Conservation (phyloP, 2,797 vertebrate species). For the Phoxinus dragarum region DNA sequence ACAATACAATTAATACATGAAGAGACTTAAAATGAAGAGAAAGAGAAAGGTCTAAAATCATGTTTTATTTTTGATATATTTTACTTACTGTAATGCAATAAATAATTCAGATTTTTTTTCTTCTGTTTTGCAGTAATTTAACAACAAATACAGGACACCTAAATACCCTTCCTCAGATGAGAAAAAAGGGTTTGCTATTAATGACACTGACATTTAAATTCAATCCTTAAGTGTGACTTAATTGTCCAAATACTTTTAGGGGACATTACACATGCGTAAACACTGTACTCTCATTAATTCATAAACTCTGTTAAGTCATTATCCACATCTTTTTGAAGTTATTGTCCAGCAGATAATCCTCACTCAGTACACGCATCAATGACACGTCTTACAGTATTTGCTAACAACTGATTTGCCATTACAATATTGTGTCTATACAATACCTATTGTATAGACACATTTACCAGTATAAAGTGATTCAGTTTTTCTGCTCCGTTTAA, state of each 20-base stretch:
- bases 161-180: background rate
- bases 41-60: too few relatives aligned
- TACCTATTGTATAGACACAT: conserved; percentile 4
- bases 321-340: background rate
- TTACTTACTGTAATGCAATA: background rate
- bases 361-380: background rate
- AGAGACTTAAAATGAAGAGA: background rate
- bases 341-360: background rate
- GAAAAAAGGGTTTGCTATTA: background rate
- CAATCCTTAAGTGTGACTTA: background rate
- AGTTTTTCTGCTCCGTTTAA: conserved; percentile 18
- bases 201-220: background rate
- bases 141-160: background rate
- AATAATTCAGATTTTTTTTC: background rate
- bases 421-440: background rate
- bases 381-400: conserved; percentile 6
- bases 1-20: too few relatives aligned
- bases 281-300: background rate
- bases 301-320: background rate
- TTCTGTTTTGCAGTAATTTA: background rate
- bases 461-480: conserved; percentile 9
- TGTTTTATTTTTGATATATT: background rate
- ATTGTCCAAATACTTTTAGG: background rate
- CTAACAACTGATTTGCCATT: conserved; percentile 1
- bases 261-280: background rate